Percentiles rank a stretch among this genome's conserved stretches.
Evolutionary conservation across 2,888 invertebrate species (phyloP).

Genomic region (Phymatocera aterrima): DNA sequence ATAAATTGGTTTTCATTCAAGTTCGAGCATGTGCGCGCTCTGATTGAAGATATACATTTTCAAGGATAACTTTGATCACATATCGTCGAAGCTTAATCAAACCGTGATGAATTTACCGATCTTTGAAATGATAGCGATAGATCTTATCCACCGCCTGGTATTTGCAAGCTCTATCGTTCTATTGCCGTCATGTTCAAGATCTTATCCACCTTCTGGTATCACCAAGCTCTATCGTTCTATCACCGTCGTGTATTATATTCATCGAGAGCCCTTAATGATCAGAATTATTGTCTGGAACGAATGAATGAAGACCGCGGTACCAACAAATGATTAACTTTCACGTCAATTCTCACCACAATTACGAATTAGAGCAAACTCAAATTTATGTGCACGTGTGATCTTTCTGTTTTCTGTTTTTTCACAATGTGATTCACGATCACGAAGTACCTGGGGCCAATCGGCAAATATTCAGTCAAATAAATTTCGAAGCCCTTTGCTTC

Average conservation of each 20-base stretch:
- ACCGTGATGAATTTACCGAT: not conserved
- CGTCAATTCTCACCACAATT: too few relatives aligned
- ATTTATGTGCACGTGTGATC: too few relatives aligned
- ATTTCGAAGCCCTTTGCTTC: constrained; percentile 22
- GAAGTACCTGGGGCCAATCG: constrained; percentile 15
- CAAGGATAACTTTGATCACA: not conserved
- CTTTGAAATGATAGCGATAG: not conserved
- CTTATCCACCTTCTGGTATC: not conserved
- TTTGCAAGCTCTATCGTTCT: not conserved
- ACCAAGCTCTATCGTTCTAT: not conserved
- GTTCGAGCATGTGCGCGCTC: not conserved
- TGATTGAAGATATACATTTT: not conserved
- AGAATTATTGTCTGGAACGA: not conserved
- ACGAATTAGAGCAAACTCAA: not conserved
- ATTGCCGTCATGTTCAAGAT: too few relatives aligned
- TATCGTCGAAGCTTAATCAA: not conserved
- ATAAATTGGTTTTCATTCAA: too few relatives aligned
- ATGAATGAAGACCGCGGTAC: not conserved
- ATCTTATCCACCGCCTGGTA: not conserved
- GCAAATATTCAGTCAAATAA: not conserved
- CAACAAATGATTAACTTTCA: not conserved
- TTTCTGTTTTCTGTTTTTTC: not conserved
- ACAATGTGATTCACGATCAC: not conserved
- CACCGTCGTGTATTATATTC: not conserved
- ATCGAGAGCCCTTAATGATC: not conserved